Evolutionary conservation across 2,797 vertebrate genomes (phyloP), one percentile per base, ranked within the genome.

Genomic region (Ctenopoma kingsleyae): DNA sequence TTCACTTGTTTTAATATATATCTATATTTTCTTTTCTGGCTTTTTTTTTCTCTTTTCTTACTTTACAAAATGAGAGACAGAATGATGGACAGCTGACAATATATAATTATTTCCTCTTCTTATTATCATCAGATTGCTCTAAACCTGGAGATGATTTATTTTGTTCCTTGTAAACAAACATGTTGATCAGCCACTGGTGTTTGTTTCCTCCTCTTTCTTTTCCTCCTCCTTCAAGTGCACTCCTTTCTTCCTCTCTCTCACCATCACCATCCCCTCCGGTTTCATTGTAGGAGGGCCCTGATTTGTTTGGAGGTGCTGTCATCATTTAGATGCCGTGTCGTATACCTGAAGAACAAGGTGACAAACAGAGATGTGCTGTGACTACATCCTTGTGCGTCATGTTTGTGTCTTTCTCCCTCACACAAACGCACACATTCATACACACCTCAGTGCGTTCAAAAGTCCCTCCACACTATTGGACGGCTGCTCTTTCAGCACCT

Each of bases 281-380:
- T 25, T 67, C 95, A 97, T 91, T 97, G 96, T 88, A 97, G 95
- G 83, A 97, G 93, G 81, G 96, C 96, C 83, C 96, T 93, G 93
- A 97, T 96, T 96, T 97, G 96, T 94, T 97, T 97, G 82, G 96
- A 97, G 57, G 96, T 97, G 95, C 95, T 96, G 93, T 97, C 96
- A 0, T 97, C 96, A 1, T 97, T 96, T 91, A 97, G 94, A 93
- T 97, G 96, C 67, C 96, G 92, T 38, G 96, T 97, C 71, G 96
- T 97, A 78, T 97, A 97, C 94, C 96, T 97, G 88, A 41, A 40
- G 48, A 41, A 19, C 32, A 22, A n/a, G 19, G 25, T 1, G 15
- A 35, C 17, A 40, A 17, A 27, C 9, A 22, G 16, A 51, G 4
- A 13, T 12, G 48, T 11, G 50, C 2, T 51, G 8, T 63, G 63